Evolutionary conservation across 2,113 vertebrate genomes (phyloP).

Genomic region (Chascanopsetta lugubris): DNA sequence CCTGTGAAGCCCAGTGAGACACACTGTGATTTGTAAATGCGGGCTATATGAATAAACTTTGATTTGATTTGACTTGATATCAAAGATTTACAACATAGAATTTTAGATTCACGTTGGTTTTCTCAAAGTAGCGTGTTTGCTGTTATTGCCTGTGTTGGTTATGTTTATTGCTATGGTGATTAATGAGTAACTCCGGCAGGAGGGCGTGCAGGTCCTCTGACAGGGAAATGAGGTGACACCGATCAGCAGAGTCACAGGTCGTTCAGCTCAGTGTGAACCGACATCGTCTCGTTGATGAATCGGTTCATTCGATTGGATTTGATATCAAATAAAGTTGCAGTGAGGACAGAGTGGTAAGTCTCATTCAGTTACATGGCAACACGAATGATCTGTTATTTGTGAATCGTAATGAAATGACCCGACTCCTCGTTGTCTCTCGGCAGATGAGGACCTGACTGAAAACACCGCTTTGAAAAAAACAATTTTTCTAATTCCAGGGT

Average conservation of each 20-base stretch:
- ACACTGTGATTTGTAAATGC: too few species aligned
- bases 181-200: slow-evolving; percentile 79
- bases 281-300: background rate
- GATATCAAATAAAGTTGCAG: background rate
- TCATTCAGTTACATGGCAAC: background rate
- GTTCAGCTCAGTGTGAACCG: background rate
- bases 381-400: background rate
- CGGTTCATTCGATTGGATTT: background rate
- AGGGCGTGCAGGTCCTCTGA: slow-evolving; percentile 62
- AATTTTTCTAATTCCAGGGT: slow-evolving; percentile 7
- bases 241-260: slow-evolving; percentile 12
- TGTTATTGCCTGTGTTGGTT: slow-evolving; percentile 46
- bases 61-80: too few species aligned
- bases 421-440: background rate
- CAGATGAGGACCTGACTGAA: slow-evolving; percentile 33
- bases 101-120: background rate
- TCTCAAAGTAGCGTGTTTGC: slow-evolving; percentile 27
- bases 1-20: too few species aligned
- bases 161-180: slow-evolving; percentile 64
- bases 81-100: too few species aligned
- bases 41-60: too few species aligned
- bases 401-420: background rate
- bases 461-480: background rate
- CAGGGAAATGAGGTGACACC: slow-evolving; percentile 27
- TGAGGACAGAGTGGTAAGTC: slow-evolving; percentile 50